Conservation (phyloP, 2,113 vertebrate species). For the Bettongia penicillata region DNA sequence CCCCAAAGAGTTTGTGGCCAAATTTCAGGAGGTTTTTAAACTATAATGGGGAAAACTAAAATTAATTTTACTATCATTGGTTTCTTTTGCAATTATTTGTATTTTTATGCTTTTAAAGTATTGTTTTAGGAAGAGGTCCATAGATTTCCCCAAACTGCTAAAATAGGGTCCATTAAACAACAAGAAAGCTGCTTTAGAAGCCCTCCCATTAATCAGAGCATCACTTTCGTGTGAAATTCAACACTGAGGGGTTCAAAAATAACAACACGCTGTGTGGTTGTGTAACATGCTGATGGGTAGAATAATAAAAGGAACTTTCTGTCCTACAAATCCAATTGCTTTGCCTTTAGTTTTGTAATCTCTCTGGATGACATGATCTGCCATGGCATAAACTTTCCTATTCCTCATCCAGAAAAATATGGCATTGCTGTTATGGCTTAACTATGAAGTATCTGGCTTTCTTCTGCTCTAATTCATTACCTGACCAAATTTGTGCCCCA, state of each 20-base stretch:
- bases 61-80: too few species aligned
- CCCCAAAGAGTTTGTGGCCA: too few species aligned
- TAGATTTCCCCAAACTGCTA: too few species aligned
- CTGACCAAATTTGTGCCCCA: constrained; percentile 76
- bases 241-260: constrained; percentile 57
- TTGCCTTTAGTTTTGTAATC: constrained; percentile 67
- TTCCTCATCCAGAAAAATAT: constrained; percentile 70
- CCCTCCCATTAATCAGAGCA: not conserved
- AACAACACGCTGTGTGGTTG: constrained; percentile 77
- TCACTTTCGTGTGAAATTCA: not conserved
- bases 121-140: too few species aligned
- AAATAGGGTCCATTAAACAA: too few species aligned
- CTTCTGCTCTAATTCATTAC: constrained; percentile 79
- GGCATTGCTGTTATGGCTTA: constrained; percentile 80
- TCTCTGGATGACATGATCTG: constrained; percentile 64
- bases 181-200: too few species aligned
- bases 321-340: constrained; percentile 69
- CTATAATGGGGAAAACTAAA: too few species aligned
- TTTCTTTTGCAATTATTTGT: too few species aligned
- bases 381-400: constrained; percentile 50
- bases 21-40: too few species aligned
- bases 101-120: too few species aligned
- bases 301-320: constrained; percentile 63
- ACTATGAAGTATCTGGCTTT: constrained; percentile 77
- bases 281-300: constrained; percentile 68